Conservation (phyloP, 2,888 invertebrate species). For the Chymomyza fuscimana region DNA sequence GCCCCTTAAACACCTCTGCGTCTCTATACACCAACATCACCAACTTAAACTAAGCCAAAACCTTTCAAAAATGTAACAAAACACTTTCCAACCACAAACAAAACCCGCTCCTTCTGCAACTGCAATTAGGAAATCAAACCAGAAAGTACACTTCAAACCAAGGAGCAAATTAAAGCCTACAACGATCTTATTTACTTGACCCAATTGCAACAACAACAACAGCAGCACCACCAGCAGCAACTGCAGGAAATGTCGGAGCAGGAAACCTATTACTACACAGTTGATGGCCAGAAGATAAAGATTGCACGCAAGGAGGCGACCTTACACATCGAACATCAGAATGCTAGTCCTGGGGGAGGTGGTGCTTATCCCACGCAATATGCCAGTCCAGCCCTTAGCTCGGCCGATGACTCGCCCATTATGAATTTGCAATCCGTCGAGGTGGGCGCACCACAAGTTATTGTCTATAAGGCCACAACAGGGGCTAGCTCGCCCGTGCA, state of each 20-base stretch:
- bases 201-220: slow-evolving; percentile 76
- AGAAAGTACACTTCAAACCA: slow-evolving; percentile 83
- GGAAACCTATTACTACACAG: slow-evolving; percentile 69
- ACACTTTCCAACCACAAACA: slow-evolving; percentile 40
- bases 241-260: slow-evolving; percentile 53
- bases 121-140: slow-evolving; percentile 75
- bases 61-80: slow-evolving; percentile 41
- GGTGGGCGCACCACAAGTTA: slow-evolving; percentile 73
- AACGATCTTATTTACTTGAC: slow-evolving; percentile 83
- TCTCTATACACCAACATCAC: slow-evolving; percentile 41
- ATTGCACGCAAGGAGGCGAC: slow-evolving; percentile 68
- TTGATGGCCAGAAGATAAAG: slow-evolving; percentile 74
- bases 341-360: slow-evolving; percentile 59
- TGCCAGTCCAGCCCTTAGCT: slow-evolving; percentile 84
- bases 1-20: slow-evolving; percentile 24
- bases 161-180: slow-evolving; percentile 89
- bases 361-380: slow-evolving; percentile 86
- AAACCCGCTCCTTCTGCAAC: slow-evolving; percentile 21
- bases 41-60: slow-evolving; percentile 37
- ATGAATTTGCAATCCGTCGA: slow-evolving; percentile 72
- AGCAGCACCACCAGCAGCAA: slow-evolving; percentile 59
- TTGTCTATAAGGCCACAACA: slow-evolving; percentile 74
- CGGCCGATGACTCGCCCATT: slow-evolving; percentile 76
- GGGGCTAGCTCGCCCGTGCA: slow-evolving; percentile 67
- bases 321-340: slow-evolving; percentile 64